phyloP scores from a whole-genome alignment of 2,797 vertebrate genomes.

The Podarcis siculus region DNA sequence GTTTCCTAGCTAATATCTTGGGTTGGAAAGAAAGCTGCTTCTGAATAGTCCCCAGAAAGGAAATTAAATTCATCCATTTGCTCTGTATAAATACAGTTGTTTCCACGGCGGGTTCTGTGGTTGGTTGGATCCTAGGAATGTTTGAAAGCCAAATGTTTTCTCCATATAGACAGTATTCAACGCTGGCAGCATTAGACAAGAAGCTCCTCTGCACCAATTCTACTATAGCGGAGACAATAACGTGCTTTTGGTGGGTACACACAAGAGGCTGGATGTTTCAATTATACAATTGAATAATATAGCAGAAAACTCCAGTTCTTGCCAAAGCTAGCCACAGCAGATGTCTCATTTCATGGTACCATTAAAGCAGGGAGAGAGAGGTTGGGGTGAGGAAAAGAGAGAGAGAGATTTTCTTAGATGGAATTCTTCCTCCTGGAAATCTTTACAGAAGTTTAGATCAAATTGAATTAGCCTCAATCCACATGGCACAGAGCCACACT shows the following conservation, averaged over 20 bases:
- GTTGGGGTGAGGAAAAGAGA: neutral
- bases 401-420: conserved; percentile 58
- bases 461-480: conserved; percentile 61
- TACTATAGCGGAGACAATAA: conserved; percentile 26
- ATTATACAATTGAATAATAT: conserved; percentile 31
- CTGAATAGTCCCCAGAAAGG: conserved; percentile 28
- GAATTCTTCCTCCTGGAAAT: conserved; percentile 65
- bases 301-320: conserved; percentile 55
- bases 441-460: conserved; percentile 56
- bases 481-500: conserved; percentile 10
- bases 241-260: conserved; percentile 50
- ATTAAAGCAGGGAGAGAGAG: neutral
- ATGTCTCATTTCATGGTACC: conserved; percentile 66
- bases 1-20: conserved; percentile 14
- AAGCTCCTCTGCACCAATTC: conserved; percentile 41
- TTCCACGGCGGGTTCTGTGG: conserved; percentile 23
- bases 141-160: conserved; percentile 31
- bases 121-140: conserved; percentile 30
- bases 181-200: conserved; percentile 40
- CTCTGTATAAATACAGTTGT: conserved; percentile 37
- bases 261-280: conserved; percentile 68
- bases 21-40: conserved; percentile 24
- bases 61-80: conserved; percentile 33
- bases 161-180: conserved; percentile 18
- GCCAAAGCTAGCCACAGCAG: conserved; percentile 56